phyloP scores from a whole-genome alignment of 1,140 invertebrate genomes.

The Epicauta chinensis region DNA sequence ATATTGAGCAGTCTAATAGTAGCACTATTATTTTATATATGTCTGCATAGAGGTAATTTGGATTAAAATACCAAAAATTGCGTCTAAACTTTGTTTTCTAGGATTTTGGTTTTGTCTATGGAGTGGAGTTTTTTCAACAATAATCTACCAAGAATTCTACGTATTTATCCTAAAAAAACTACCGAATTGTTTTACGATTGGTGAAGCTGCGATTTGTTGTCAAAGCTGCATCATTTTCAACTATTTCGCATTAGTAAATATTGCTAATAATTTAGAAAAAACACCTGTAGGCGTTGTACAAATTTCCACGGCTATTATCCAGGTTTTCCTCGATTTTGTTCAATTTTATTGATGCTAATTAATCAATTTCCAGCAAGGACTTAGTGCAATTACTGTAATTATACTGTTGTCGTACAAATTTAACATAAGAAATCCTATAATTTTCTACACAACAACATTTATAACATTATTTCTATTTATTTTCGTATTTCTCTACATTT shows the following conservation, averaged over 20 bases:
- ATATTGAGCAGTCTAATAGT: neutral
- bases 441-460: neutral
- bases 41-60: slow-evolving; percentile 10
- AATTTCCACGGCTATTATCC: slow-evolving; percentile 8
- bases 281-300: neutral
- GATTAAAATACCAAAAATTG: neutral
- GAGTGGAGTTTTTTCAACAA: slow-evolving; percentile 2
- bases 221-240: slow-evolving; percentile 2
- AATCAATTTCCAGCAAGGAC: neutral
- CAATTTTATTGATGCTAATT: too few species aligned
- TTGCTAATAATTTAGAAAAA: neutral
- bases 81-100: too few species aligned
- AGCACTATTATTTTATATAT: neutral
- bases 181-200: slow-evolving; percentile 7
- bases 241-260: slow-evolving; percentile 1
- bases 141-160: slow-evolving; percentile 1
- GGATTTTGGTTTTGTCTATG: too few species aligned
- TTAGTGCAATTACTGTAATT: slow-evolving; percentile 2
- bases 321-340: slow-evolving; percentile 1
- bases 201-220: slow-evolving; percentile 6
- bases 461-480: neutral
- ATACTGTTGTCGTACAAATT: neutral
- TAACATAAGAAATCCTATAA: neutral
- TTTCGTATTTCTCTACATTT: neutral
- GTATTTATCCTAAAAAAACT: slow-evolving; percentile 1